Evolutionary conservation across 2,888 invertebrate genomes (phyloP).

Genomic region (Ramazzottius varieornatus): DNA sequence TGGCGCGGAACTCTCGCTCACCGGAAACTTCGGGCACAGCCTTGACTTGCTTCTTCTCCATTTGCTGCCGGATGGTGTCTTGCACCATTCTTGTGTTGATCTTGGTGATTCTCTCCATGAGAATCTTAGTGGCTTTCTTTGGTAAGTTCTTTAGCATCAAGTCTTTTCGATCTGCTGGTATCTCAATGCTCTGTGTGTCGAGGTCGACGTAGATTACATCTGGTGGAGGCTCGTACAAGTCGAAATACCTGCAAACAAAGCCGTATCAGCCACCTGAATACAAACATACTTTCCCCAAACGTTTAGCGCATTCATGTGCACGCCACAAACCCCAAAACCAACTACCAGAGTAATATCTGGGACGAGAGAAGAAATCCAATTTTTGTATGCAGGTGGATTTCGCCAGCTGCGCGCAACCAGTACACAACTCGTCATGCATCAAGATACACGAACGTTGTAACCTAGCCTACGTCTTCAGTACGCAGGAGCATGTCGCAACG

Average conservation of each 20-base stretch:
- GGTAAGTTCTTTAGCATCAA: conserved; percentile 29
- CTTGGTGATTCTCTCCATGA: conserved; percentile 2
- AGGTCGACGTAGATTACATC: conserved; percentile 94
- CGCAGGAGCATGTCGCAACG: too few relatives aligned
- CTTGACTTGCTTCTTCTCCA: conserved; percentile 6
- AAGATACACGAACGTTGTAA: too few relatives aligned
- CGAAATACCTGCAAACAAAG: conserved; percentile 86
- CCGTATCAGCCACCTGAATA: too few relatives aligned
- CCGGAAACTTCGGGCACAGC: conserved; percentile 26
- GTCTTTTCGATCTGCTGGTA: conserved; percentile 57
- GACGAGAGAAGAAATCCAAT: too few relatives aligned
- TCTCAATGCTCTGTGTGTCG: conserved; percentile 79
- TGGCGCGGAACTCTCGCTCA: conserved; percentile 11
- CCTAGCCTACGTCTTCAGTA: too few relatives aligned
- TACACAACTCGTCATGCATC: too few relatives aligned
- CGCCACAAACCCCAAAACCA: too few relatives aligned
- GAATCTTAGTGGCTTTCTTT: conserved; percentile 13
- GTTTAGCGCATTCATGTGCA: too few relatives aligned
- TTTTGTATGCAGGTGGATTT: too few relatives aligned
- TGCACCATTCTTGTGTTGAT: not conserved
- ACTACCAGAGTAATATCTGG: too few relatives aligned
- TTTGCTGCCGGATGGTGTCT: not conserved
- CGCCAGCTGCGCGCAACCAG: too few relatives aligned
- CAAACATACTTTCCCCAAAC: too few relatives aligned
- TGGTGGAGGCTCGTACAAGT: conserved; percentile 74